Evolutionary conservation across 2,888 invertebrate genomes (phyloP), one percentile per base, ranked within the genome.

Genomic region (Carabus problematicus): DNA sequence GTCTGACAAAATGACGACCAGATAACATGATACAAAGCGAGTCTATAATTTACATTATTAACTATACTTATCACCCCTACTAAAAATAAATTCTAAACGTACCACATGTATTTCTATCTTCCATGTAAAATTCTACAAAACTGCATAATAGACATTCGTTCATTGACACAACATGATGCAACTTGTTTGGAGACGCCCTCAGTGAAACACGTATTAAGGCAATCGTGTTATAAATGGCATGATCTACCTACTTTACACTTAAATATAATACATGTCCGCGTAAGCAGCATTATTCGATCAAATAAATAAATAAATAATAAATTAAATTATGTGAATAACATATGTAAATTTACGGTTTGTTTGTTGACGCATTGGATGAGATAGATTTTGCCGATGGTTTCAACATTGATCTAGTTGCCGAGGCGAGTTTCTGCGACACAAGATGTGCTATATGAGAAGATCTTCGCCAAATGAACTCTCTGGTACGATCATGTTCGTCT

Each of bases 391-490:
- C 85, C 42, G 85, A 83, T 55, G 87, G 87, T 75, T 84, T 82
- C 29, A 88, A 80, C 86, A 88, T 85, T n/a, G 87, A 86, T 74
- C 83, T 84, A 0, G 87, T 84, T 3, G 87, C 88, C 4, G 85
- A 82, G 3, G 88, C 88, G 45, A 94, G 83, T 82, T 94, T 92
- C 79, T 91, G 89, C 0, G 93, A 92, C 3, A 94, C 94, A 47
- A 94, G 86, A 75, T 91, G 90, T 12, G 94, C 94, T 74, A 94
- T 93, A 79, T 92, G 89, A 0, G 93, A 89, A 74, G 93, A 94
- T 72, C 92, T 86, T 75, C 88, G 89, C 94, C 94, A 94, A 55
- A 93, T 88, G 75, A 93, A 88, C 79, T 94, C 93, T 67, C 93
- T 86, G 8, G 93, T 94, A 77, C 91, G 88, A 81, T 94, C 94